Conservation (phyloP, 2,113 vertebrate species). For the Campylomormyrus tamandua region DNA sequence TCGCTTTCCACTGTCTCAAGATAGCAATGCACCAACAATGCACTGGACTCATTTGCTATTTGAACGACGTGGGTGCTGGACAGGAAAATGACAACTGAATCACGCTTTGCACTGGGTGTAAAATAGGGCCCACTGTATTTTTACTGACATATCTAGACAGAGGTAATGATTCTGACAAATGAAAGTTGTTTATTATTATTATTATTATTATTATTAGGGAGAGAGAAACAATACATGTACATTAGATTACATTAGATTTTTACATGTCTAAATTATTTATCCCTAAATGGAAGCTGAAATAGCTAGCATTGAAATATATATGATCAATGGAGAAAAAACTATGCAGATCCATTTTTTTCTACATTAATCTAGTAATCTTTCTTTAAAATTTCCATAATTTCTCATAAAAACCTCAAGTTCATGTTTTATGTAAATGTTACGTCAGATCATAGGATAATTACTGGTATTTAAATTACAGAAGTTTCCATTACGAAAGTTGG, state of each 20-base stretch:
- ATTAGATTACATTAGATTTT: not conserved
- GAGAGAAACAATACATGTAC: not conserved
- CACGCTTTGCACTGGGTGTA: not conserved
- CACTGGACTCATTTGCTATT: not conserved
- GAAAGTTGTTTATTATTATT: not conserved
- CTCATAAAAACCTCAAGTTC: not conserved
- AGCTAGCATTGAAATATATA: not conserved
- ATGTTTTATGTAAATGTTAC: not conserved
- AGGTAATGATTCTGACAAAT: not conserved
- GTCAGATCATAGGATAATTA: not conserved
- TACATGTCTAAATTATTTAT: not conserved
- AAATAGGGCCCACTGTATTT: not conserved
- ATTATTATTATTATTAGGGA: no score
- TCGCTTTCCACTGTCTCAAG: not conserved
- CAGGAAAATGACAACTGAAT: not conserved
- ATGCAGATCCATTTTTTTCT: not conserved
- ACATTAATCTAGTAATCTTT: not conserved
- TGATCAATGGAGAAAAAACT: not conserved
- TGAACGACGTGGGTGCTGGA: no score
- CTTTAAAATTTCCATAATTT: not conserved
- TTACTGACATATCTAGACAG: not conserved
- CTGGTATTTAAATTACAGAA: not conserved
- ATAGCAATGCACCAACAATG: not conserved
- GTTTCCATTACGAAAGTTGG: not conserved
- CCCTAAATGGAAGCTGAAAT: not conserved